Evolutionary conservation across 2,113 vertebrate genomes (phyloP).

Genomic region (Pyxicephalus adspersus): DNA sequence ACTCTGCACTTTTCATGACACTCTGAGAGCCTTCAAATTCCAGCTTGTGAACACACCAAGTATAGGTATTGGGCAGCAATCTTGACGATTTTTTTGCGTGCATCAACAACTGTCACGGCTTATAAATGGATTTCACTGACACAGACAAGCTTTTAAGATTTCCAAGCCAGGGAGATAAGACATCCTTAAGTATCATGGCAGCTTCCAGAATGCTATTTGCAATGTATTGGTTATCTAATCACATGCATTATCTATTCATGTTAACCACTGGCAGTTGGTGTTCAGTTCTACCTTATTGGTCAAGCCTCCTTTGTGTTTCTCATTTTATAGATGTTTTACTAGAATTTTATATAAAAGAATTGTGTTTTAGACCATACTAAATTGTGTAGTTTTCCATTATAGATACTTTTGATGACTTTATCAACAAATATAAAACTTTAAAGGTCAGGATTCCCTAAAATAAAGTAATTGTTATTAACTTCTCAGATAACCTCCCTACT

Average conservation of each 20-base stretch:
- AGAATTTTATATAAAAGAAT: too few relatives aligned
- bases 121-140: slow-evolving; percentile 54
- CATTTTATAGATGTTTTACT: background rate
- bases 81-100: slow-evolving; percentile 31
- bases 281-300: slow-evolving; percentile 1
- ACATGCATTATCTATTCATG: slow-evolving; percentile 16
- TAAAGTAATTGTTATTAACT: too few relatives aligned
- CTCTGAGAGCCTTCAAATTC: slow-evolving; percentile 13
- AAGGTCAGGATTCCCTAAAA: too few relatives aligned
- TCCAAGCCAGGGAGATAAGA: slow-evolving; percentile 45
- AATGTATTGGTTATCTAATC: slow-evolving; percentile 15
- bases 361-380: too few relatives aligned
- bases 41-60: slow-evolving; percentile 12
- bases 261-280: slow-evolving; percentile 2
- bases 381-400: too few relatives aligned
- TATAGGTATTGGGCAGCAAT: slow-evolving; percentile 23
- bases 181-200: slow-evolving; percentile 27
- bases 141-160: slow-evolving; percentile 43
- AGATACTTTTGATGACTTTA: too few relatives aligned
- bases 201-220: slow-evolving; percentile 9
- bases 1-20: slow-evolving; percentile 4
- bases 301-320: background rate
- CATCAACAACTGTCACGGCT: slow-evolving; percentile 43
- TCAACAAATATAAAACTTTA: too few relatives aligned
- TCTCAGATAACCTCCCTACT: too few relatives aligned